Evolutionary conservation across 2,797 vertebrate species (phyloP), one percentile per base, ranked within the genome.

Genomic region (Mus spretus): DNA sequence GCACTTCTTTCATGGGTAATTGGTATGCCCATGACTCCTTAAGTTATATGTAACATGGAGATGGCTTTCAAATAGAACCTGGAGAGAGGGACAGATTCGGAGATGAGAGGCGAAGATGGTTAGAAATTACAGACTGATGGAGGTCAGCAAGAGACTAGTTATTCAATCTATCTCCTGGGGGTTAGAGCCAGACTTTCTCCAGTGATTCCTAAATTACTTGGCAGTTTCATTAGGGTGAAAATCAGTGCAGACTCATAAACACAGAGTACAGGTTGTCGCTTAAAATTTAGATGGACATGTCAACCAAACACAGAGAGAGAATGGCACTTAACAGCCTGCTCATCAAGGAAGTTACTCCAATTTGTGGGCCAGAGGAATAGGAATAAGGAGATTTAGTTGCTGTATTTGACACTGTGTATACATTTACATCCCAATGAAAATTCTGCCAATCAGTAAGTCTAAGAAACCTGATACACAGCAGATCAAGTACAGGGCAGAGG

Each of bases 131-230:
- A 95, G 84, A 84, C 65, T 1, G 6, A 97, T 94, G 75, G 94
- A 97, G 95, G 84, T 96, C 97, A 97, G 97, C 89, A 87, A 96
- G 96, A 96, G 94, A 75, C 93, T 90, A 96, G 91, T 96, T 97
- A 96, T 96, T 96, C 96, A 97, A 87, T 97, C 89, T 79, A 83
- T 95, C 78, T 79, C 97, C 97, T 90, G 82, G 85, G 81, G 91
- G 59, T 17, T 82, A 86, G 55, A 95, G 57, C 72, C 90, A 97
- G 97, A 90, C 84, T 93, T 96, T 91, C 10, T 77, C 81, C 34
- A 53, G 28, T 50, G 96, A 88, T 85, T 96, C 93, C 91, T 93
- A 97, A 97, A 96, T 97, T 96, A 96, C 89, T 85, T 65, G 74
- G 83, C 47, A 50, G 78, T 97, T 96, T 96, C 94, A 97, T 97